These are phyloP conservation scores for Blera fallax DNA, from an alignment of 2,888 invertebrate genomes.

Conservation along the genomic window DNA sequence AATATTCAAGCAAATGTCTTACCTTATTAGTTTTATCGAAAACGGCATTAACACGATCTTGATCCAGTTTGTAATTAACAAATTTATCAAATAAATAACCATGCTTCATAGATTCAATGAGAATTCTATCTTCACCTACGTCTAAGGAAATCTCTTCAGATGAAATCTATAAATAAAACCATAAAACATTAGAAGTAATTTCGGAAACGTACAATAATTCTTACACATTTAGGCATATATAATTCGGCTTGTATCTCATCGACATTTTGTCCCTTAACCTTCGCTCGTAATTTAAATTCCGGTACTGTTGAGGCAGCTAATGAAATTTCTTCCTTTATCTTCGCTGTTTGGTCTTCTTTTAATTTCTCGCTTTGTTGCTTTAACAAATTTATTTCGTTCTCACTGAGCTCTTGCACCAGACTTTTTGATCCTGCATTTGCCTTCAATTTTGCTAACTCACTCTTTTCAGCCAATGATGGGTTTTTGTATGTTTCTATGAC, in stretches of 20 bases:
- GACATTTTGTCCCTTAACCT: constrained; percentile 81
- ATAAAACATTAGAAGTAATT: neutral
- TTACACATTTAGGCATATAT: constrained; percentile 81
- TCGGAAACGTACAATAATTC: constrained; percentile 37
- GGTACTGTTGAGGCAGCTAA: constrained; percentile 81
- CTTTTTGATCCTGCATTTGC: constrained; percentile 23
- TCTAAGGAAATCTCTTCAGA: constrained; percentile 86
- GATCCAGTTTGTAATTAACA: constrained; percentile 86
- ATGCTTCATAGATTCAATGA: constrained; percentile 85
- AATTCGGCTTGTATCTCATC: constrained; percentile 80
- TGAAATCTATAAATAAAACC: constrained; percentile 82
- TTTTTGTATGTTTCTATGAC: constrained; percentile 78
- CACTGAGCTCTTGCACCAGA: constrained; percentile 85
- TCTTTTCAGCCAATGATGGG: constrained; percentile 73
- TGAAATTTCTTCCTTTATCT: constrained; percentile 75
- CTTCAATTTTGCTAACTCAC: constrained; percentile 71
- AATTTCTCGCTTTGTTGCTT: constrained; percentile 74
- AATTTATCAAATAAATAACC: constrained; percentile 87
- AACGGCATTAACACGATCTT: constrained; percentile 82
- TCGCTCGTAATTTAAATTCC: constrained; percentile 84
- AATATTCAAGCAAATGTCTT: constrained; percentile 35
- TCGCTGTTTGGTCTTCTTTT: constrained; percentile 59
- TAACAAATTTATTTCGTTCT: constrained; percentile 73
- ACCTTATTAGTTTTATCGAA: constrained; percentile 84
- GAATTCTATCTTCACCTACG: constrained; percentile 89